Percentiles rank a stretch among this genome's conserved stretches.
Conservation (phyloP, 2,797 vertebrate genomes). For the Allobates femoralis region DNA sequence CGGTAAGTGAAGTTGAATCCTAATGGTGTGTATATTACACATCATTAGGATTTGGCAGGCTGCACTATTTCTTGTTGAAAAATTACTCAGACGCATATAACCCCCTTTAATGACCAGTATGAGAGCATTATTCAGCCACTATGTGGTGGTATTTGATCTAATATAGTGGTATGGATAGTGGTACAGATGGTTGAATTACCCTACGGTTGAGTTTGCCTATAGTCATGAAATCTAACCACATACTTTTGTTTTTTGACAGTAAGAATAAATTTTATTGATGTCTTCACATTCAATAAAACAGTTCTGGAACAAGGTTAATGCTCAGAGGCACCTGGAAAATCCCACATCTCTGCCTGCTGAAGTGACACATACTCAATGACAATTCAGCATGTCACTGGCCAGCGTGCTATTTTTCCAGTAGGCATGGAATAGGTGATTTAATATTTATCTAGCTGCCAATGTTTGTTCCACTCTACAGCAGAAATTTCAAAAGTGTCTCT, state of each 20-base stretch:
- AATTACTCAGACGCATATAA: no score
- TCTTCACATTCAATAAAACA: not conserved
- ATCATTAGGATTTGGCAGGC: no score
- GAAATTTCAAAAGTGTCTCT: slow-evolving; percentile 37
- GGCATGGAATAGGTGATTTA: slow-evolving; percentile 47
- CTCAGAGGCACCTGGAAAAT: not conserved
- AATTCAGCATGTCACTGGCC: not conserved
- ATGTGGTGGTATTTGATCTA: no score
- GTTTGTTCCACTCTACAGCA: slow-evolving; percentile 47
- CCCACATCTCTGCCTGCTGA: not conserved
- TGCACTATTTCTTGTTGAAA: no score
- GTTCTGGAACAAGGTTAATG: not conserved
- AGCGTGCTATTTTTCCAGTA: slow-evolving; percentile 28
- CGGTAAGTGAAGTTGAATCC: no score
- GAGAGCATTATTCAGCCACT: no score
- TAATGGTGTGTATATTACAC: no score
- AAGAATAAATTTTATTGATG: not conserved
- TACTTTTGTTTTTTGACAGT: not conserved
- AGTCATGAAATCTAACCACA: not conserved
- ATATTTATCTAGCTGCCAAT: slow-evolving; percentile 44
- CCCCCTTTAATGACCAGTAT: no score
- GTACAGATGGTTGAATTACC: no score
- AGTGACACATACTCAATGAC: slow-evolving; percentile 31
- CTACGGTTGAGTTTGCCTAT: not conserved
- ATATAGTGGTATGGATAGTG: no score